Evolutionary conservation across 2,888 invertebrate genomes (phyloP), one percentile per base, ranked within the genome.

Genomic region (Stramonita haemastoma): DNA sequence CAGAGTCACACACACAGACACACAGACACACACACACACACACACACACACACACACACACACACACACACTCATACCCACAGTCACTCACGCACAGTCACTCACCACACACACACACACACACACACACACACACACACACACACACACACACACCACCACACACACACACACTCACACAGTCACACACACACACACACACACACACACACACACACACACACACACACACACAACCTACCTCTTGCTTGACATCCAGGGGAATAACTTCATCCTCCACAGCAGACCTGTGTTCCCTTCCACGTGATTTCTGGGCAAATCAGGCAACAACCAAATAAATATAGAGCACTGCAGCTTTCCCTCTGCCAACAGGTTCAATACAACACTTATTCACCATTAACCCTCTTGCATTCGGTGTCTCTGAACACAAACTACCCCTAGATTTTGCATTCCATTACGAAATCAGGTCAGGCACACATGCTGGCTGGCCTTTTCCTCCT

Each of bases 221-320:
- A 85, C 13, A 85, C 56, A 56, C 56, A 56, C 5, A 46, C 1
- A 85, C 0, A 46, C 66, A 2, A 86, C 29, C 13, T 11, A 87
- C 87, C 73, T 87, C 73, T 57, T 56, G 73, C 46, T 22, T 73
- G 34, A 36, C 32, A 77, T 56, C 70, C 17, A 89, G 19, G 17
- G 89, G 56, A 17, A 84, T 17, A 4, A 89, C 89, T 29, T 84
- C 83, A 66, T 89, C 85, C 77, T 89, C 77, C 15, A 56, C 57
- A 29, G 66, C 84, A 22, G 60, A 4, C 32, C 36, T 60, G n/a
- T 22, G 88, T n/a, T 81, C 70, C 32, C 81, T 60, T 57, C 60
- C 70, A 13, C 56, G 89, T 6, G 36, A 46, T 85, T 89, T 89
- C 89, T 89, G 89, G 22, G 85, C 60, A 84, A 15, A 70, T 56